phyloP scores from a whole-genome alignment of 2,888 invertebrate genomes.

The Petrolisthes cinctipes region DNA sequence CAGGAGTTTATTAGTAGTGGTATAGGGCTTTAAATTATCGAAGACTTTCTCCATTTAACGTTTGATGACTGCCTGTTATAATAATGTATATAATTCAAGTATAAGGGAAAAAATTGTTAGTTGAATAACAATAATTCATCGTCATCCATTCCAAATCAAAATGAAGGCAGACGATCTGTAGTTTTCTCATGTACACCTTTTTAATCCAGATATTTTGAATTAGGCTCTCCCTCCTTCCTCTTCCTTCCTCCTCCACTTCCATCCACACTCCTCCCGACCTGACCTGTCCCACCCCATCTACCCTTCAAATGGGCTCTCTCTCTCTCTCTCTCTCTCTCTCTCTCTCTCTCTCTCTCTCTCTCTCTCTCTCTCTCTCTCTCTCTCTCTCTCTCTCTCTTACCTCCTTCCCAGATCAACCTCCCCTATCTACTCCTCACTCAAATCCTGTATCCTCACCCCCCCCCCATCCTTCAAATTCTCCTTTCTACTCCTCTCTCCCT shows the following conservation, averaged over 20 bases:
- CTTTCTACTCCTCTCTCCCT: no score
- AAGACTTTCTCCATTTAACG: conserved; percentile 64
- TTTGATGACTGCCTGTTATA: conserved; percentile 64
- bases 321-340: no score
- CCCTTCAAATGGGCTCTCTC: no score
- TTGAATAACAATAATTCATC: conserved; percentile 62
- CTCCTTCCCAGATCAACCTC: no score
- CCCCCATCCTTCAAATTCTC: no score
- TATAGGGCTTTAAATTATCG: conserved; percentile 64
- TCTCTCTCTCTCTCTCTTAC: no score
- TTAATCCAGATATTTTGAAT: conserved; percentile 59
- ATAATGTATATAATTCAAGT: conserved; percentile 63
- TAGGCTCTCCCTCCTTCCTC: conserved; percentile 59
- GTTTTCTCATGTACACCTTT: conserved; percentile 56
- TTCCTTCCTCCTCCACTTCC: conserved; percentile 16
- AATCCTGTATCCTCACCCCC: no score
- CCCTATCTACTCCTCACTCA: no score
- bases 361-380: no score
- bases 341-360: no score
- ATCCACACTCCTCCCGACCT: no score
- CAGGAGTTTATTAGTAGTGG: conserved; percentile 62
- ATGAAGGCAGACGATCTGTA: conserved; percentile 61
- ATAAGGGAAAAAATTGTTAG: conserved; percentile 57
- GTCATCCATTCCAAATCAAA: conserved; percentile 65
- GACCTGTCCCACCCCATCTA: no score